Evolutionary conservation across 2,113 vertebrate species (phyloP).

Genomic region (Tachuris rubrigastra): DNA sequence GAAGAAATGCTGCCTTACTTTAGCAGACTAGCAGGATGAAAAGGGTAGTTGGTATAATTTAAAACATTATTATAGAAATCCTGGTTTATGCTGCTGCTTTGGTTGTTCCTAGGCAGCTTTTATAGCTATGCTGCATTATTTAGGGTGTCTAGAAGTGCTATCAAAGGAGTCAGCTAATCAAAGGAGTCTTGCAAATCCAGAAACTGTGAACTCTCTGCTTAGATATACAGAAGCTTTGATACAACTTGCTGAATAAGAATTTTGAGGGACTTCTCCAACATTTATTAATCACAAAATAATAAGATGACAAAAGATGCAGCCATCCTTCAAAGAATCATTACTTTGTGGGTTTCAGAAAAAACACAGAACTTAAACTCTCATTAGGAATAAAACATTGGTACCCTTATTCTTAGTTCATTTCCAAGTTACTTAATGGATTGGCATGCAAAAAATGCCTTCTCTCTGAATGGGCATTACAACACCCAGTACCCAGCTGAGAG

Average conservation of each 20-base stretch:
- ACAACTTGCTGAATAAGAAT: background rate
- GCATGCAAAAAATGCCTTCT: background rate
- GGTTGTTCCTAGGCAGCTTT: background rate
- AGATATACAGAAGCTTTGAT: background rate
- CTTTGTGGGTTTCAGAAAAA: background rate
- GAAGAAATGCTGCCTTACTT: background rate
- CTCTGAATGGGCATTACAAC: background rate
- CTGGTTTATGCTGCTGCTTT: background rate
- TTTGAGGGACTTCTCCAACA: background rate
- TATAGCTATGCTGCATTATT: background rate
- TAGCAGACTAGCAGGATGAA: background rate
- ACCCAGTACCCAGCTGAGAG: background rate
- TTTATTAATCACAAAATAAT: background rate
- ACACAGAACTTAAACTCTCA: background rate
- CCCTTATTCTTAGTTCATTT: background rate
- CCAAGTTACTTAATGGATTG: background rate
- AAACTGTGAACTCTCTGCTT: background rate
- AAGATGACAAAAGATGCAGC: background rate
- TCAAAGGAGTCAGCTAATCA: background rate
- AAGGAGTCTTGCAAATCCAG: background rate
- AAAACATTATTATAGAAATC: background rate
- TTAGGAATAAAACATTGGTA: background rate
- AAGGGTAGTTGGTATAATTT: background rate
- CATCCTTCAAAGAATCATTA: background rate
- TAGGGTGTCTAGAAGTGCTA: background rate